Evolutionary conservation across 2,888 invertebrate genomes (phyloP), one percentile per base, ranked within the genome.

Genomic region (Graphium colonna): DNA sequence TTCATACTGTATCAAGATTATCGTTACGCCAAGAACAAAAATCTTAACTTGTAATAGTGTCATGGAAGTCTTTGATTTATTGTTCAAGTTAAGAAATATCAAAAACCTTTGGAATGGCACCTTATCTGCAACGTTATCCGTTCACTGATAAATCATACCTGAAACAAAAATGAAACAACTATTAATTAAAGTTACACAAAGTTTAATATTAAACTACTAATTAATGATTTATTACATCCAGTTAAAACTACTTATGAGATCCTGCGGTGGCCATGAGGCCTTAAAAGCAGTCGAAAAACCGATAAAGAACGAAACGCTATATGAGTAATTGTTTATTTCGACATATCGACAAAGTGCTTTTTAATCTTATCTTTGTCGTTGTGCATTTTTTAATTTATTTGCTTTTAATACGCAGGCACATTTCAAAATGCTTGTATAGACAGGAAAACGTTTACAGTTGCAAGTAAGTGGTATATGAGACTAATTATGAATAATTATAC

Each of bases 151-250:
- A 36, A 36, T 36, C 38, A 26, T 47, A 54, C 54, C 50, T 54
- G 54, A 36, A 54, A 50, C 45, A 49, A 41, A 36, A 41, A 16
- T 21, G 41, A 26, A 18, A 10, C 46, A 26, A 21, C 3, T 18
- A 15, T 38, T 38, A 47, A 36, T 12, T 36, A 12, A 36, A 4
- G 33, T 3, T 5, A 33, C 7, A 10, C 2, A 33, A 33, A 33
- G 36, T n/a, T 13, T 36, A 4, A 36, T 3, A n/a, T 36, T 36
- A 36, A n/a, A 36, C 1, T 36, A 12, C 3, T 36, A n/a, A 36
- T n/a, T 36, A 13, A 12, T 36, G 9, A n/a, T 12, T 36, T 36
- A n/a, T 12, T 3, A 36, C n/a, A 7, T 12, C 12, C 12, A 12
- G 12, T 36, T 9, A 3, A 3, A n/a, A 36, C n/a, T 36, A 36